These are phyloP conservation scores for Tenualosa ilisha DNA, from an alignment of 2,797 vertebrate genomes.

Conservation along the genomic window DNA sequence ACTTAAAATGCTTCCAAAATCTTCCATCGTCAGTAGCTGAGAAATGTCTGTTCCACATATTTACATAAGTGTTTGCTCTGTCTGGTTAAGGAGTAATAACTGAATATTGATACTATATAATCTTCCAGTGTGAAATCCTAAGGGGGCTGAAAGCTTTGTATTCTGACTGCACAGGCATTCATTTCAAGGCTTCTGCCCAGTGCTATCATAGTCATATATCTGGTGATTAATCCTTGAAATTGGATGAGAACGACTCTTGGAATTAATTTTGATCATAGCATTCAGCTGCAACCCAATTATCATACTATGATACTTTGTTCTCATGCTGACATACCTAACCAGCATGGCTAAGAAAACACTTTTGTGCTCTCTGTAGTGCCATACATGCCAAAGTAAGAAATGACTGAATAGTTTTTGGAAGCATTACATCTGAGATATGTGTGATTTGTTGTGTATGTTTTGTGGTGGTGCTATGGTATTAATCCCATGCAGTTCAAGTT, in stretches of 20 bases:
- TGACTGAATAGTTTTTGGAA: neutral
- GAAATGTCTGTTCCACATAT: neutral
- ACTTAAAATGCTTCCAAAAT: neutral
- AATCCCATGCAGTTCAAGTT: no score
- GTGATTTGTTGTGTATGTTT: neutral
- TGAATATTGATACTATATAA: constrained; percentile 4
- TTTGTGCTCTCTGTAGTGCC: neutral
- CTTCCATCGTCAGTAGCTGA: neutral
- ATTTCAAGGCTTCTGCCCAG: constrained; percentile 37
- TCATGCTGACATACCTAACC: constrained; percentile 48
- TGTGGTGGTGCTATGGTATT: no score
- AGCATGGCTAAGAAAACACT: constrained; percentile 11
- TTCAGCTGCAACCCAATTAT: constrained; percentile 40
- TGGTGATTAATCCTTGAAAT: constrained; percentile 55
- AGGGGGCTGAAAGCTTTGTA: constrained; percentile 30
- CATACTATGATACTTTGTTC: constrained; percentile 38
- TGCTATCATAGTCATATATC: constrained; percentile 44
- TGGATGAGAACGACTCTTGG: constrained; percentile 26
- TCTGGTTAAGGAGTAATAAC: constrained; percentile 9
- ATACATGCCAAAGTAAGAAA: neutral
- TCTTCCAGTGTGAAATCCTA: constrained; percentile 6
- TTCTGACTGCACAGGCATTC: constrained; percentile 31
- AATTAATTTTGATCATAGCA: constrained; percentile 46
- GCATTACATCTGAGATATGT: neutral
- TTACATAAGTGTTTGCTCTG: neutral